phyloP scores from a whole-genome alignment of 1,140 invertebrate genomes.

The Polypedilum pembai region DNA sequence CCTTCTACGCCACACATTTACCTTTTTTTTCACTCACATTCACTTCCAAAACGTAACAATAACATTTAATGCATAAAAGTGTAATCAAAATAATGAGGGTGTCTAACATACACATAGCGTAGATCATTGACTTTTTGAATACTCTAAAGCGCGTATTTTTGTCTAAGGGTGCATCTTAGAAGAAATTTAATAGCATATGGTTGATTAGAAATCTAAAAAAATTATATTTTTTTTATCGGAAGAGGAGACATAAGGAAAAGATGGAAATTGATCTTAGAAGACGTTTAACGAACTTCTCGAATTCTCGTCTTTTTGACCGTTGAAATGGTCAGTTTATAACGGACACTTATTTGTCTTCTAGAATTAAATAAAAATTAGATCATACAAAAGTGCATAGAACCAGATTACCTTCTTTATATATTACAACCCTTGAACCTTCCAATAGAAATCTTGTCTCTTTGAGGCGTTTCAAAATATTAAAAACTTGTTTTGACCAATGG shows the following conservation, averaged over 20 bases:
- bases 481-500: slow-evolving; percentile 18
- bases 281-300: slow-evolving; percentile 6
- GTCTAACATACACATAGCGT: slow-evolving; percentile 10
- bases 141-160: background rate
- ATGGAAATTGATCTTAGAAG: background rate
- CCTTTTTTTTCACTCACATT: background rate
- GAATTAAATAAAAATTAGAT: slow-evolving; percentile 22
- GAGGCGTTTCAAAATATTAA: background rate
- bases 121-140: slow-evolving; percentile 4
- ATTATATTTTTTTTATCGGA: background rate
- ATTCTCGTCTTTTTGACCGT: background rate
- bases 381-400: slow-evolving; percentile 24
- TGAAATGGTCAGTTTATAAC: slow-evolving; percentile 1
- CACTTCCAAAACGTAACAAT: background rate
- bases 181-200: background rate
- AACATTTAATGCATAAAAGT: slow-evolving; percentile 22
- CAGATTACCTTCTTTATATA: background rate
- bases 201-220: slow-evolving; percentile 12
- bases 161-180: slow-evolving; percentile 6
- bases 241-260: background rate
- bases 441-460: background rate
- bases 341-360: background rate
- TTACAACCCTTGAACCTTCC: background rate
- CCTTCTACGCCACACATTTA: slow-evolving; percentile 11
- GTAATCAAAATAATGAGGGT: slow-evolving; percentile 28